A percentile compares a stretch with the other conserved stretches of the same genome.
Evolutionary conservation across 2,113 vertebrate genomes (phyloP).

Genomic region (Colossoma macropomum): DNA sequence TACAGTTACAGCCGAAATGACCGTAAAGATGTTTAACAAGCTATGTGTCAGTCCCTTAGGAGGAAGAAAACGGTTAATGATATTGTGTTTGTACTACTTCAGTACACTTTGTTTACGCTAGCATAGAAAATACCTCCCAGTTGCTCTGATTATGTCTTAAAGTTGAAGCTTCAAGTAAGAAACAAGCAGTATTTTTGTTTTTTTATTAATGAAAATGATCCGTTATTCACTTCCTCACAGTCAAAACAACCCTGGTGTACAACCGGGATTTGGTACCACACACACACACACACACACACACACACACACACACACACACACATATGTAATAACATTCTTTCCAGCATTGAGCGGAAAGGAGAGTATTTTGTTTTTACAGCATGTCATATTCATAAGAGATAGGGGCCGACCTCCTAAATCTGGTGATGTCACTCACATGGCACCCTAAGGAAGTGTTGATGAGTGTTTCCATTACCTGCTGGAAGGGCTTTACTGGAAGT

Average conservation of each 20-base stretch:
- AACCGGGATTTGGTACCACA: too few species aligned
- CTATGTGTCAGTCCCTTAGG: conserved; percentile 6
- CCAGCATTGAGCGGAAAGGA: not conserved
- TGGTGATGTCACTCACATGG: conserved; percentile 22
- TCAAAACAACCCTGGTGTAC: not conserved
- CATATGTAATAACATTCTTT: not conserved
- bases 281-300: not conserved
- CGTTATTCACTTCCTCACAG: not conserved
- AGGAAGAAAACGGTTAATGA: not conserved
- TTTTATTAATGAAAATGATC: not conserved
- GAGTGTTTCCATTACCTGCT: conserved; percentile 47
- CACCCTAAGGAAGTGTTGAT: not conserved
- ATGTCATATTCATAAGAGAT: not conserved
- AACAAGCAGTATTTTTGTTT: not conserved
- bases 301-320: too few species aligned
- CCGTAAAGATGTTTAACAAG: conserved; percentile 43
- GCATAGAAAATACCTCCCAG: too few species aligned
- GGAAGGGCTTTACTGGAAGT: conserved; percentile 38
- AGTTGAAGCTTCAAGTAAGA: not conserved
- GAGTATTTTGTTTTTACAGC: not conserved
- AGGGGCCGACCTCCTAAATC: not conserved
- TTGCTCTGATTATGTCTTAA: too few species aligned
- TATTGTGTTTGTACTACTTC: not conserved
- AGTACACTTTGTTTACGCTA: too few species aligned
- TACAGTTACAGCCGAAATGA: conserved; percentile 50